Evolutionary conservation across 2,113 vertebrate genomes (phyloP), one percentile per base, ranked within the genome.

Genomic region (Chloebia gouldiae): DNA sequence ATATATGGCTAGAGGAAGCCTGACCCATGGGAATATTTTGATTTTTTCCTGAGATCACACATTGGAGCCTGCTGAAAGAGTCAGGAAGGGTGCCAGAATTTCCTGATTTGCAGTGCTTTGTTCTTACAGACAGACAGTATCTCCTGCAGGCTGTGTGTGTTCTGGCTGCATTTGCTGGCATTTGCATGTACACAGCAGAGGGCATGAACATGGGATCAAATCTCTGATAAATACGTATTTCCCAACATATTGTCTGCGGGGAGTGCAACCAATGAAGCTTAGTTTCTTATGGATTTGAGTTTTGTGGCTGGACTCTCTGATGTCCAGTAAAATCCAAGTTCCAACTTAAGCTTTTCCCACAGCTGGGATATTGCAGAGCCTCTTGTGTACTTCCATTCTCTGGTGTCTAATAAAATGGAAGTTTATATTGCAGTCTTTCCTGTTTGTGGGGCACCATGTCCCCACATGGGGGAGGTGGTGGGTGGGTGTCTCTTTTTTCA

Each of bases 1-100:
- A 64, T 54, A 22, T 76, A 79, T 40, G 60, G 23, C 57, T 65
- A 88, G 63, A 85, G 91, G 92, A 95, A 94, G 63, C 33, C 47
- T 83, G 81, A 75, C 81, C 84, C 88, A 90, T 86, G 92, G 86
- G 88, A 92, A 83, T 92, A 60, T 93, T 90, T 96, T 37, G 72
- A 91, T 78, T 84, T 91, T 82, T 90, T 81, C 77, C 70, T 73
- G 83, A 86, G 76, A 81, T 95, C 86, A 72, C 64, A 75, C 59
- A 14, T 44, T 88, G 90, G 79, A 88, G 60, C 19, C 49, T 64
- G 53, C 49, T 60, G 69, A 88, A 87, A 57, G 53, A 93, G 44
- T 39, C 39, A 60, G 85, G 90, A 94, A 64, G 49, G 54, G 15
- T 88, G 88, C 81, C 70, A 87, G 28, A n/a, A 12, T 42, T 91